Conservation (phyloP, 2,113 vertebrate genomes). For the Cinclus cinclus region DNA sequence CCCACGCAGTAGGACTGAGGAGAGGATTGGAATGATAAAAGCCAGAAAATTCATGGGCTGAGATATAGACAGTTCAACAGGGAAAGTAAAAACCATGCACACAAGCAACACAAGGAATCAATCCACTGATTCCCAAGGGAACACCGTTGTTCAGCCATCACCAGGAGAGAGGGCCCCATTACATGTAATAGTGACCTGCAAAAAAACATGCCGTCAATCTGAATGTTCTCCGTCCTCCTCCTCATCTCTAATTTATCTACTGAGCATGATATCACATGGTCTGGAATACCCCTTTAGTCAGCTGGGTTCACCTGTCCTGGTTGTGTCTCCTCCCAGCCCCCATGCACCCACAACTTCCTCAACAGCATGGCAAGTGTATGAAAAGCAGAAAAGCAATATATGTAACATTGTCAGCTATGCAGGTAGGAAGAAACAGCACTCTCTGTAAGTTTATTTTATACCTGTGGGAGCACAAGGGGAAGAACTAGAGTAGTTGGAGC, state of each 20-base stretch:
- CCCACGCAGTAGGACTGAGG: neutral
- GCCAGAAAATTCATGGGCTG: neutral
- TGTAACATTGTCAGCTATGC: fast-evolving
- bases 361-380: neutral
- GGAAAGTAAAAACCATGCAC: neutral
- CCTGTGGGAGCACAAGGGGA: neutral
- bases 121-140: neutral
- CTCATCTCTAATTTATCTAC: too few species aligned
- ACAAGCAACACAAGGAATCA: neutral
- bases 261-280: neutral
- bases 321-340: neutral
- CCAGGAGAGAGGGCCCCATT: neutral
- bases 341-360: neutral
- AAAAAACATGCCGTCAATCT: neutral
- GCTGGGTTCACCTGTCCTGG: neutral
- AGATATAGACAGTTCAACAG: neutral
- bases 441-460: neutral
- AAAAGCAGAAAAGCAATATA: neutral
- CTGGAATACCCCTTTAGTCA: neutral
- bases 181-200: neutral
- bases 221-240: neutral
- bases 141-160: neutral
- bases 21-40: neutral
- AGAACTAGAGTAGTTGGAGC: neutral
- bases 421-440: neutral